Base-by-base conservation (phyloP, 2,797 vertebrate species). In the Onychomys torridus region DNA sequence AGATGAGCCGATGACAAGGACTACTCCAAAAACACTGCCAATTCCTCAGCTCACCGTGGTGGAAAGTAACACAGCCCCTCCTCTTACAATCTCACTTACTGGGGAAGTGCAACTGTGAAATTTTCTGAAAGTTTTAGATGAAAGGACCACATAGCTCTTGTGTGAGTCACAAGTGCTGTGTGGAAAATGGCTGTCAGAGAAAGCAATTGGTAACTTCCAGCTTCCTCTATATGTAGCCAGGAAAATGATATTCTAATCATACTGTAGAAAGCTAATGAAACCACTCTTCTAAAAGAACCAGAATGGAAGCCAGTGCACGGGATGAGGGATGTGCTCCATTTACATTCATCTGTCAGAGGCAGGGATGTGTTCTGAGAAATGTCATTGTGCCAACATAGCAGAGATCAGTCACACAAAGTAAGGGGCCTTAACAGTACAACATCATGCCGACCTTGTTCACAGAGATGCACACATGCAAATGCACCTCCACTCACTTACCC, bases 401-500 rank as follows among this genome's bases (percentile, higher is more conserved):
- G 46, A 76, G 23, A 21, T 17, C 25, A 29, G 14, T 55, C 37
- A 37, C 32, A 46, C 29, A 46, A 13, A 73, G 37, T 71, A 17
- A 65, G 40, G 37, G 25, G 29, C 21, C 1, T 0, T 19, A 40
- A 40, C 49, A 25, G 1, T 9, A 21, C 29, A 34, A 25, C 8
- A 3, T 37, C 13, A 27, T 7, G 55, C 19, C 37, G 32, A 21
- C 23, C 32, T 49, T 27, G 43, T n/a, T 34, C 3, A 29, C 6
- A 19, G 1, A 57, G 11, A 17, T 2, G 12, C 16, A 49, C 16
- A 10, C 7, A 10, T 14, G 11, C 17, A n/a, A 34, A 27, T 0
- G 4, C 1, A 17, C 9, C 2, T 55, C 69, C 23, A 34, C 27
- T 3, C 23, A 2, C 32, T 10, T 23, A 75, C 7, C 37, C 76